Percentiles rank a stretch among this genome's conserved stretches.
These are phyloP conservation scores for Coelopa frigida DNA, from an alignment of 1,140 invertebrate species.

Conservation along the genomic window DNA sequence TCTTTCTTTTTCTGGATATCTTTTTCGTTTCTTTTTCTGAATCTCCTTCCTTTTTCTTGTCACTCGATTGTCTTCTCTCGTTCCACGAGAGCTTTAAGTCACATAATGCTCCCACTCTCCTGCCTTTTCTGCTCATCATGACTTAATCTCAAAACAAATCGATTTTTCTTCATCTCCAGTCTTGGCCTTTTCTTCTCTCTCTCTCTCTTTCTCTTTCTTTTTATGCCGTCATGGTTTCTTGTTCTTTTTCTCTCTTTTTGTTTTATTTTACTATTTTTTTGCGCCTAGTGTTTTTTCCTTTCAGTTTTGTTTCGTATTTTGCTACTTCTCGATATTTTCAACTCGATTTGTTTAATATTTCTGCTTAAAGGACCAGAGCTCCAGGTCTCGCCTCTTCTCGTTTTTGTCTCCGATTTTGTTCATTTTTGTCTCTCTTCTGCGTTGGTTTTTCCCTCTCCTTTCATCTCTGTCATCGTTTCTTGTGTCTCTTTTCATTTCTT, in stretches of 20 bases:
- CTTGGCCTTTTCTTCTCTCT: not conserved
- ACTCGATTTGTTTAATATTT: no score
- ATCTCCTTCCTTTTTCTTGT: not conserved
- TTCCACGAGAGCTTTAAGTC: conserved; percentile 15
- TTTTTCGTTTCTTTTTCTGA: not conserved
- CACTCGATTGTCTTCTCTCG: conserved; percentile 11
- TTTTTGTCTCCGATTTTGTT: no score
- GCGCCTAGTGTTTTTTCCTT: not conserved
- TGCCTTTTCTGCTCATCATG: no score
- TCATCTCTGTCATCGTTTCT: no score
- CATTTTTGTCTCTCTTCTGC: no score
- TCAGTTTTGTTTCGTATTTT: no score
- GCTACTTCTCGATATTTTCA: no score
- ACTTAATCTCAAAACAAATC: conserved; percentile 44
- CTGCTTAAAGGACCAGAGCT: no score
- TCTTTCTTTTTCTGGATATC: not conserved
- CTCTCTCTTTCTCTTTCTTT: not conserved
- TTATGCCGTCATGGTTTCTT: no score
- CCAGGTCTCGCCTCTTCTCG: no score
- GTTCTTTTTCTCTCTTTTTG: conserved; percentile 2
- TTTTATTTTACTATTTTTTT: not conserved
- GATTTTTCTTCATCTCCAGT: conserved; percentile 26
- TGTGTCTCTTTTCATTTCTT: no score
- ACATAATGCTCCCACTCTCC: conserved; percentile 20
- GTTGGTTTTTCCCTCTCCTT: no score